phyloP scores from a whole-genome alignment of 2,888 invertebrate genomes.

The Deilephila porcellus region DNA sequence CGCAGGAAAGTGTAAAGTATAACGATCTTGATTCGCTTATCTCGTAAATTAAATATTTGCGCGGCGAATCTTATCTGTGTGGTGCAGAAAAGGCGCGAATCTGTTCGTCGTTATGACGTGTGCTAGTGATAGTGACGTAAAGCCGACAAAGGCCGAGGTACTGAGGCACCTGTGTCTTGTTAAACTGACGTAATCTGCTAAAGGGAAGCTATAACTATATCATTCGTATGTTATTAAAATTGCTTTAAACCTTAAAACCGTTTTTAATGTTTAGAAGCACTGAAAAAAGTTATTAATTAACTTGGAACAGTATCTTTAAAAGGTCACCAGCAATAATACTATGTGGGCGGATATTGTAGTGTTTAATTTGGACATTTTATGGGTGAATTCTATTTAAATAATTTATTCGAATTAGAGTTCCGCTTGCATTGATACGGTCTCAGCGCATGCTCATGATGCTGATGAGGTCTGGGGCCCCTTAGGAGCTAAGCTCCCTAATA shows the following conservation, averaged over 20 bases:
- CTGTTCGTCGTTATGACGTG: slow-evolving; percentile 67
- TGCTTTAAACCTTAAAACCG: neutral
- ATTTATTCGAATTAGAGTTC: neutral
- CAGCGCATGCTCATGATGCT: neutral
- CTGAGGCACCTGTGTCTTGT: slow-evolving; percentile 27
- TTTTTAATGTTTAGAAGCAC: too few species aligned
- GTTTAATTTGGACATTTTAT: neutral
- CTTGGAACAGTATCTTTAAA: neutral
- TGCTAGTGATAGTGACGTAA: slow-evolving; percentile 66
- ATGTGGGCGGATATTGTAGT: neutral
- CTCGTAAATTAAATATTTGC: slow-evolving; percentile 69
- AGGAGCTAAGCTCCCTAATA: too few species aligned
- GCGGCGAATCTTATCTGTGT: slow-evolving; percentile 66
- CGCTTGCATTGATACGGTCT: neutral
- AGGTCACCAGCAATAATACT: neutral
- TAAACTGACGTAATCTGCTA: neutral
- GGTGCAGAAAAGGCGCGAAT: slow-evolving; percentile 69
- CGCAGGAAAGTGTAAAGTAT: slow-evolving; percentile 76
- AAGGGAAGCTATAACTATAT: neutral
- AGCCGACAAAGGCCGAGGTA: slow-evolving; percentile 33
- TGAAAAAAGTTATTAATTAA: too few species aligned
- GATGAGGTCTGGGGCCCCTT: neutral
- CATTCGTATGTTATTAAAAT: neutral
- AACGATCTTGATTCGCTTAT: slow-evolving; percentile 76
- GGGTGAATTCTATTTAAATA: neutral